Evolutionary conservation across 2,113 vertebrate species (phyloP).

Genomic region (Perognathus longimembris): DNA sequence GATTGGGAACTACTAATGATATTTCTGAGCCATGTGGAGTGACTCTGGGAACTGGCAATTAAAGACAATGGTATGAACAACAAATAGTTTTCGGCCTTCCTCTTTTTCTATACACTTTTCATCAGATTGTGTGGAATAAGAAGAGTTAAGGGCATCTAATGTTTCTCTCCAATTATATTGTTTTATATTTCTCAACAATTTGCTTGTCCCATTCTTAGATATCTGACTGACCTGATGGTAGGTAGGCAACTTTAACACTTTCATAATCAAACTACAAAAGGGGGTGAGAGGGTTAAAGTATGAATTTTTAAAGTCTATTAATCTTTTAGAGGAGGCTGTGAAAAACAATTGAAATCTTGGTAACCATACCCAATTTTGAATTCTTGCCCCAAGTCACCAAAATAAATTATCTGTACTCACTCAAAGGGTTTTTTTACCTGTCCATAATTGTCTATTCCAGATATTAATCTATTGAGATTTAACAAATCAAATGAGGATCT

Average conservation of each 20-base stretch:
- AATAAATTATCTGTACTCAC: constrained; percentile 62
- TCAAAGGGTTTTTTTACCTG: constrained; percentile 90
- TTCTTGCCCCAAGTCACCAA: constrained; percentile 68
- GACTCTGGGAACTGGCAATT: constrained; percentile 9
- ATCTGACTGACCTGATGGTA: constrained; percentile 2
- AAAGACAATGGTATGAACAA: constrained; percentile 1
- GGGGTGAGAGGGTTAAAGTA: neutral
- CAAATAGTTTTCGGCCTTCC: constrained; percentile 23
- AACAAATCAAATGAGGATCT: constrained; percentile 97
- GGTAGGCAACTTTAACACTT: neutral
- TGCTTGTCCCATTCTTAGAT: constrained; percentile 34
- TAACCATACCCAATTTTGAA: constrained; percentile 56
- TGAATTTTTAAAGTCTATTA: constrained; percentile 26
- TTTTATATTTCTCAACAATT: constrained; percentile 42
- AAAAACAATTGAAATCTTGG: constrained; percentile 55
- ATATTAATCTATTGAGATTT: constrained; percentile 98
- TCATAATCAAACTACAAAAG: constrained; percentile 21
- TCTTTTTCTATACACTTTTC: constrained; percentile 45
- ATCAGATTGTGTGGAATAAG: neutral
- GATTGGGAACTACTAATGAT: neutral
- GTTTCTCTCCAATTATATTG: constrained; percentile 39
- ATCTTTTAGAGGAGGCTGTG: constrained; percentile 12
- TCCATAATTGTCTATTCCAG: constrained; percentile 99
- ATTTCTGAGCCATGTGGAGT: neutral
- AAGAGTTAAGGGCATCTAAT: neutral